Conservation (phyloP, 2,888 invertebrate genomes). For the Nephrotoma appendiculata region DNA sequence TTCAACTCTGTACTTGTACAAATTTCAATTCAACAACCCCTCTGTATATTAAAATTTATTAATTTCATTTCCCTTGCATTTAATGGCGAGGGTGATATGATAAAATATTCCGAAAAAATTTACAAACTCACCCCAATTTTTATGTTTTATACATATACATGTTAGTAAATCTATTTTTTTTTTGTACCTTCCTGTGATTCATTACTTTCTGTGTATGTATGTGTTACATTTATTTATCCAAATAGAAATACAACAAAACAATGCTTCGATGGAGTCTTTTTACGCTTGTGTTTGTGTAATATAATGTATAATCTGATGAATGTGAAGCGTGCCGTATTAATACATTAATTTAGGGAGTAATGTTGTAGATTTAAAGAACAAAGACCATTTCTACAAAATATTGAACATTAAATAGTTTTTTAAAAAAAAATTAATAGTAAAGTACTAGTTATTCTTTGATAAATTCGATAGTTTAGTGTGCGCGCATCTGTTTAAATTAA, state of each 20-base stretch:
- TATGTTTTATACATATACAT: neutral
- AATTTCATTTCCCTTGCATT: neutral
- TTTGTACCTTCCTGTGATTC: slow-evolving; percentile 1
- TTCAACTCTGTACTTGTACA: neutral
- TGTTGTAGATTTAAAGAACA: neutral
- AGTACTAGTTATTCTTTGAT: neutral
- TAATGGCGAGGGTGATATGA: neutral
- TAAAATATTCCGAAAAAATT: neutral
- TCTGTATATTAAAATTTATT: neutral
- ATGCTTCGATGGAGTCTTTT: slow-evolving; percentile 1
- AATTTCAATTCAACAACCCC: neutral
- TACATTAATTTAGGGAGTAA: neutral
- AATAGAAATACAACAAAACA: neutral
- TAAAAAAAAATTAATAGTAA: neutral
- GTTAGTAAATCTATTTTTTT: neutral
- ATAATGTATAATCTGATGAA: neutral
- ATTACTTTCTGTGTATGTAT: neutral
- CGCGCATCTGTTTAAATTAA: neutral
- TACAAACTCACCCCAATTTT: neutral
- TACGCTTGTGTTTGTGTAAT: neutral
- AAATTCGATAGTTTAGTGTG: neutral
- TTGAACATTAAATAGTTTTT: neutral
- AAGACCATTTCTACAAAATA: neutral
- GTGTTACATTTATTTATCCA: neutral
- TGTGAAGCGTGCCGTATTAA: slow-evolving; percentile 2